Percentiles rank a stretch among this genome's conserved stretches.
phyloP scores from a whole-genome alignment of 30 jellyfish, hydroid and myxozoan genomes.

The Cassiopea xamachana region DNA sequence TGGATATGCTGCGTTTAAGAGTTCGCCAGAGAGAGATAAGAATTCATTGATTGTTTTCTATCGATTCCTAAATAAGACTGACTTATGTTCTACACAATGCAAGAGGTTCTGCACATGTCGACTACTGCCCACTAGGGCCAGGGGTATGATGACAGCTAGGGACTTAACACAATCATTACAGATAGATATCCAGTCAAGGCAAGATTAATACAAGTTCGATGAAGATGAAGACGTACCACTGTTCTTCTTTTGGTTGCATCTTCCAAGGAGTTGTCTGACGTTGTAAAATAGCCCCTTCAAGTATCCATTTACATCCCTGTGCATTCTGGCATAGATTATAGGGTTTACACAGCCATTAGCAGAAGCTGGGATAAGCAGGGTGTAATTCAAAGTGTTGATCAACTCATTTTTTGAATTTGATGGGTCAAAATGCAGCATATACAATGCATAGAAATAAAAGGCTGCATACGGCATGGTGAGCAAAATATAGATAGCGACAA shows the following conservation, averaged over 20 bases:
- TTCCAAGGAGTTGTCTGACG: background rate
- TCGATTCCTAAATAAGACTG: too few relatives aligned
- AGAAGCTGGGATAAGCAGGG: slow-evolving; percentile 20
- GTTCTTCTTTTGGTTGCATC: background rate
- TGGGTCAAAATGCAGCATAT: background rate
- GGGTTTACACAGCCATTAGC: slow-evolving; percentile 43
- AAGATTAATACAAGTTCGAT: too few relatives aligned
- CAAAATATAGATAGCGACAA: slow-evolving; percentile 13
- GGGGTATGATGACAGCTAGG: too few relatives aligned
- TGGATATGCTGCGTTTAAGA: too few relatives aligned
- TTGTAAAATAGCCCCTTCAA: background rate
- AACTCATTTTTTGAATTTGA: background rate
- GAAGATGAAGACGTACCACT: background rate
- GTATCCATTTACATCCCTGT: slow-evolving; percentile 22
- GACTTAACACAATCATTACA: too few relatives aligned
- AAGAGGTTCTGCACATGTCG: too few relatives aligned
- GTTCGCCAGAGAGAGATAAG: too few relatives aligned
- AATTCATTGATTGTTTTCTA: too few relatives aligned
- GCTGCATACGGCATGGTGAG: slow-evolving; percentile 56
- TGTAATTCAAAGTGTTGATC: slow-evolving; percentile 1
- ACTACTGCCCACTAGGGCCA: too few relatives aligned
- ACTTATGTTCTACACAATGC: too few relatives aligned
- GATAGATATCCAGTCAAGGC: too few relatives aligned
- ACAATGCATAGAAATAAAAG: background rate
- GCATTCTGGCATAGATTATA: slow-evolving; percentile 44